Base-by-base conservation (phyloP, 1,140 invertebrate species). In the Drosophila tsacasi region DNA sequence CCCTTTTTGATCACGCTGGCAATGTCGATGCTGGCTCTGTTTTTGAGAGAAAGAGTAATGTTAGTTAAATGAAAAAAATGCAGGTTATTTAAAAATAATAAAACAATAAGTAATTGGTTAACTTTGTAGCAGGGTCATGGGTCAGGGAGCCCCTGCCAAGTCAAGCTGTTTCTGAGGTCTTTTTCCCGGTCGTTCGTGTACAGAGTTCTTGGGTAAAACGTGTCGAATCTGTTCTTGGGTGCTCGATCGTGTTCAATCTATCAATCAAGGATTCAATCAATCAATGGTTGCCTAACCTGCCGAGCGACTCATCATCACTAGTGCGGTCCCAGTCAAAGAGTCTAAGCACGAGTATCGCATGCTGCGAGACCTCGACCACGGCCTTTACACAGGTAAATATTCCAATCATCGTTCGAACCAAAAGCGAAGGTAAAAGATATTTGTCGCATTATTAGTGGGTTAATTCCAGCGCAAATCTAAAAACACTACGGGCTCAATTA, bases 291-390 rank as follows among this genome's bases (percentile, higher is more conserved):
- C 89, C 81, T 87, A 95, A 97, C 97, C 96, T 97, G 95, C 97
- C 97, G 85, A 97, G 95, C 84, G 95, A 95, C 93, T 97, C 96
- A 93, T 97, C 96, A 92, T 94, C 94, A 89, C 95, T 95, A 85
- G 96, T 95, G 90, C 95, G 95, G 94, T 97, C 96, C 96, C 96
- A 96, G 94, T 97, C 96, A 95, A 95, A 97, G 81, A 96, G 94
- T 76, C 94, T 94, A 67, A 94, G 80, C 75, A 75, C 87, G 60
- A 94, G 91, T 79, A 94, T 84, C 76, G 92, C 85, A 82, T 90
- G 93, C 83, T 94, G 93, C 60, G 89, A 85, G 83, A 93, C 92
- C 92, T 93, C 93, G 77, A 93, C 86, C 77, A 83, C 81, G 73
- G 91, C 92, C 92, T 93, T 61, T 37, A 55, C 50, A 54, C 52